These are phyloP conservation scores for Leptopilina myrica DNA, from an alignment of 2,888 invertebrate genomes.

Conservation along the genomic window DNA sequence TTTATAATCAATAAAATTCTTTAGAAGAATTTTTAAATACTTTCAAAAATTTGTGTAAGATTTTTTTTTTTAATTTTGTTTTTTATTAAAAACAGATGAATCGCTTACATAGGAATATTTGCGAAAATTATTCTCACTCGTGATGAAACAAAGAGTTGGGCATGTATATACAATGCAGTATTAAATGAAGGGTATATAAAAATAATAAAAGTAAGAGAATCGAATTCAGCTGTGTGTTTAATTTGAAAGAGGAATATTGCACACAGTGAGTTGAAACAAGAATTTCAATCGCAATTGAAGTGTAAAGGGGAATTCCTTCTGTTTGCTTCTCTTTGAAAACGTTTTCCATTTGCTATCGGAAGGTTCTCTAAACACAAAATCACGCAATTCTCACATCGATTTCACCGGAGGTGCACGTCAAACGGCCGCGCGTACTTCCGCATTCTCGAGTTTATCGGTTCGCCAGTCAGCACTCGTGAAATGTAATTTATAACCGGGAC, in stretches of 20 bases:
- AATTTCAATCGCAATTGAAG: constrained; percentile 27
- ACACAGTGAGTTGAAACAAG: constrained; percentile 42
- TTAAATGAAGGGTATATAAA: background rate
- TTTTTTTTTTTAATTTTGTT: no score
- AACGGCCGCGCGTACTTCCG: constrained; percentile 59
- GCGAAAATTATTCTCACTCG: no score
- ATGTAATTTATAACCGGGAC: constrained; percentile 61
- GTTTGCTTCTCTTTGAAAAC: constrained; percentile 6
- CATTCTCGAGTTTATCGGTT: constrained; percentile 62
- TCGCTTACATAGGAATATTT: no score
- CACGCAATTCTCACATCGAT: constrained; percentile 65
- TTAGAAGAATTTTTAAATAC: no score
- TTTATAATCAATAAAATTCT: no score
- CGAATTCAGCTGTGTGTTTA: background rate
- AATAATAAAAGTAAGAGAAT: background rate
- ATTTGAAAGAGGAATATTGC: constrained; percentile 11
- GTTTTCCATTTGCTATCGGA: constrained; percentile 38
- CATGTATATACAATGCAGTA: no score
- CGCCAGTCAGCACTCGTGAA: constrained; percentile 60
- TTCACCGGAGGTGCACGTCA: constrained; percentile 60
- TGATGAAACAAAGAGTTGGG: no score
- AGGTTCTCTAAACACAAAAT: constrained; percentile 59
- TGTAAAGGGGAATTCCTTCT: constrained; percentile 21
- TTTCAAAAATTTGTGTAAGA: no score
- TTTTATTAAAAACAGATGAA: no score